Evolutionary conservation across 2,797 vertebrate species (phyloP).

Genomic region (Hirundo rustica): DNA sequence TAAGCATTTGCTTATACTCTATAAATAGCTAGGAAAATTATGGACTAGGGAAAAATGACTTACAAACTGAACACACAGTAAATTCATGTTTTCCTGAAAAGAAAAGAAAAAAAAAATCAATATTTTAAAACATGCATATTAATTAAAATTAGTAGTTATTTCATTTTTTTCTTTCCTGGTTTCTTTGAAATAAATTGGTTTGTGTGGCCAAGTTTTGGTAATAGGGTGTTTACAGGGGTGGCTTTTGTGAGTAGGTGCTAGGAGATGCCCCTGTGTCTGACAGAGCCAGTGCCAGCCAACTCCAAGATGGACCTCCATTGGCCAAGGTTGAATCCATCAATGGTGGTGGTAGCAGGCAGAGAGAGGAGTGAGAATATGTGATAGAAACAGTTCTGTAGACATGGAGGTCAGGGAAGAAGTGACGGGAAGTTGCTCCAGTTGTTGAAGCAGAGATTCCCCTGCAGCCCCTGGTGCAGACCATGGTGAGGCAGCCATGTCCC

Average conservation of each 20-base stretch:
- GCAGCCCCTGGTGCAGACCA: neutral
- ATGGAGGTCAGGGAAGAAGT: neutral
- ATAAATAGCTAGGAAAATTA: neutral
- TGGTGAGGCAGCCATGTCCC: neutral
- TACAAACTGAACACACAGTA: neutral
- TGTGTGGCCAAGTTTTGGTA: neutral
- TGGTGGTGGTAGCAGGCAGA: neutral
- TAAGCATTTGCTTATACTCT: neutral
- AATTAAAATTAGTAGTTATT: neutral
- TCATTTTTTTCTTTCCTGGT: neutral
- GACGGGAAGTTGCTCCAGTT: neutral
- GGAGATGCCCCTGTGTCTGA: neutral
- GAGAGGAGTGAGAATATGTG: neutral
- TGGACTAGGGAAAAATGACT: neutral
- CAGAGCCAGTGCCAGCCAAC: rapidly evolving
- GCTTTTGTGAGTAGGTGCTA: neutral
- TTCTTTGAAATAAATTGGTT: neutral
- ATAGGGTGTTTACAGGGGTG: rapidly evolving
- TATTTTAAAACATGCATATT: neutral
- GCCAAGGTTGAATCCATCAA: neutral
- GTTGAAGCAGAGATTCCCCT: neutral
- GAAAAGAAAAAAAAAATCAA: neutral
- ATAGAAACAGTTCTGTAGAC: neutral
- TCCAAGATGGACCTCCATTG: neutral
- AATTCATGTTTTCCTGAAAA: neutral